phyloP scores from a whole-genome alignment of 2,888 invertebrate genomes.

The Eilema sororculum region DNA sequence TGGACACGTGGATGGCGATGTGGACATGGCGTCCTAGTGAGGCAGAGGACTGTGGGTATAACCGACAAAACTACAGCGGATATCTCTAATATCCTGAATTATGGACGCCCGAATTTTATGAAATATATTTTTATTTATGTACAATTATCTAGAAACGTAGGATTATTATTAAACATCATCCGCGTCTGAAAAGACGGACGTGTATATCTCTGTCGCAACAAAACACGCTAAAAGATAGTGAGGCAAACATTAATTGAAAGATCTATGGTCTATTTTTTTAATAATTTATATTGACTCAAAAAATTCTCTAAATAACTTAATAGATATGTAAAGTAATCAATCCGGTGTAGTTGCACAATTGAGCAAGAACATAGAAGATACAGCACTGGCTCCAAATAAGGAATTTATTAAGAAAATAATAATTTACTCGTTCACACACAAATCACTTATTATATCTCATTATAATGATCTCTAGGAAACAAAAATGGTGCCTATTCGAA shows the following conservation, averaged over 20 bases:
- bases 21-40: no score
- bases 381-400: constrained; percentile 36
- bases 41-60: no score
- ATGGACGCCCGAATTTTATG: background rate
- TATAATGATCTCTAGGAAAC: constrained; percentile 11
- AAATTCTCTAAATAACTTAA: constrained; percentile 3
- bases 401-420: constrained; percentile 30
- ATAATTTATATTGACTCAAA: constrained; percentile 6
- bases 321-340: constrained; percentile 35
- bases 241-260: background rate
- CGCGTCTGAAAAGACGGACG: background rate
- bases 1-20: no score
- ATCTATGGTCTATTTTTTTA: constrained; percentile 2
- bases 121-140: background rate
- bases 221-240: constrained; percentile 24
- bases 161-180: background rate
- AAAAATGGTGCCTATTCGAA: constrained; percentile 8
- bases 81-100: background rate
- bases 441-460: constrained; percentile 19
- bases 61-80: background rate
- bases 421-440: constrained; percentile 35
- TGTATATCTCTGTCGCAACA: background rate
- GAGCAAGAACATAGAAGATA: constrained; percentile 49
- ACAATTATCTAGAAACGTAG: background rate
- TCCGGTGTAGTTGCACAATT: constrained; percentile 46